Evolutionary conservation across 2,888 invertebrate genomes (phyloP).

Genomic region (Pterobdella sp.): DNA sequence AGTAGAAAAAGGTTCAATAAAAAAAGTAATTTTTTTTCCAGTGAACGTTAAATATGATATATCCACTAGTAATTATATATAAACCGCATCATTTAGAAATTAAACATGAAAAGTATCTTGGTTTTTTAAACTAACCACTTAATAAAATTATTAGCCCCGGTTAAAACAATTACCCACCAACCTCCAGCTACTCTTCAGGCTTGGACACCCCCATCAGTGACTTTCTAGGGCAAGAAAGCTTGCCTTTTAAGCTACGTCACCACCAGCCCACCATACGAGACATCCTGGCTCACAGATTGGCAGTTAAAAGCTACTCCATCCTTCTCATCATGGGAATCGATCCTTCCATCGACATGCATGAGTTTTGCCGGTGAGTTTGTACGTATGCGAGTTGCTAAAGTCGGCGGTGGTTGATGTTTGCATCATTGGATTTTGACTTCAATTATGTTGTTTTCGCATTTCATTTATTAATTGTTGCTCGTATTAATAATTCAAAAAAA

Average conservation of each 20-base stretch:
- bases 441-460: too few species aligned
- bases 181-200: neutral
- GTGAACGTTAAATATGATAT: too few species aligned
- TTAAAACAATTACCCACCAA: neutral
- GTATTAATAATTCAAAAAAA: too few species aligned
- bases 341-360: neutral
- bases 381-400: too few species aligned
- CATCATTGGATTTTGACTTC: too few species aligned
- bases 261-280: conserved; percentile 15
- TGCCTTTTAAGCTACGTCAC: neutral
- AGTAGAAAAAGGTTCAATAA: too few species aligned
- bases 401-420: too few species aligned
- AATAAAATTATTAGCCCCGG: neutral
- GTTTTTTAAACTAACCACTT: neutral
- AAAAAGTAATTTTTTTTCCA: too few species aligned
- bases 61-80: too few species aligned
- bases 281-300: conserved; percentile 14
- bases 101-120: too few species aligned
- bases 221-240: neutral
- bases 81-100: too few species aligned
- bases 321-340: conserved; percentile 17
- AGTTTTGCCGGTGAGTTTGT: conserved; percentile 11
- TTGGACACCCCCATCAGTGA: neutral
- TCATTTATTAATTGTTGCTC: too few species aligned
- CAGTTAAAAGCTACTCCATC: neutral